These are phyloP conservation scores for Chlorodrepanis virens DNA, from an alignment of 2,113 vertebrate species.

Conservation along the genomic window DNA sequence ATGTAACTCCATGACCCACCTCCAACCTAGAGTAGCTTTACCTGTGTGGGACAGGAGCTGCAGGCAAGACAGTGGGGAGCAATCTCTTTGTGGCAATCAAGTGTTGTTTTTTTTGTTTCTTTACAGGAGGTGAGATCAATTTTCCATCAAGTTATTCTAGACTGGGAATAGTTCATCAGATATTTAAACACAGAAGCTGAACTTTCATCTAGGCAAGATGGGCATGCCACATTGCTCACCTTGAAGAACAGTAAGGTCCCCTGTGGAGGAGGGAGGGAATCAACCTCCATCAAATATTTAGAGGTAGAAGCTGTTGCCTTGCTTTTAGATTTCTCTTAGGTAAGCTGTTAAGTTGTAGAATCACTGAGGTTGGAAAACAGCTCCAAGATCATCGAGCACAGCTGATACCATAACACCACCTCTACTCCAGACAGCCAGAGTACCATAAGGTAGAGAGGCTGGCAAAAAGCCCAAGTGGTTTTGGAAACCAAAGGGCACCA, in stretches of 20 bases:
- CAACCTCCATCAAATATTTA: neutral
- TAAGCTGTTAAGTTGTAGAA: neutral
- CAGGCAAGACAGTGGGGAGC: neutral
- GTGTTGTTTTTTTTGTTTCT: neutral
- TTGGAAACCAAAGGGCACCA: neutral
- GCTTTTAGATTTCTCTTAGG: neutral
- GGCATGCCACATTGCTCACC: neutral
- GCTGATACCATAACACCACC: neutral
- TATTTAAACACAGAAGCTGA: neutral
- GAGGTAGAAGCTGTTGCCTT: neutral
- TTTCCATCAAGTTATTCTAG: neutral
- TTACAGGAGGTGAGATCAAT: neutral
- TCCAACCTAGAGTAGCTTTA: neutral
- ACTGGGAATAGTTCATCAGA: neutral
- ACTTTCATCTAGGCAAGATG: neutral
- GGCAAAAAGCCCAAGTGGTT: neutral
- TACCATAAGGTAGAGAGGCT: neutral
- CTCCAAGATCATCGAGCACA: neutral
- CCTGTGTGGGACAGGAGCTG: neutral
- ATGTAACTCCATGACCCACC: neutral
- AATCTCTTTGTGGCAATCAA: neutral
- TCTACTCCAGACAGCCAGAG: neutral
- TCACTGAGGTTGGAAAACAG: neutral
- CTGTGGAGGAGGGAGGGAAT: neutral
- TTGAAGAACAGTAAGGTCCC: neutral